Base-by-base conservation (phyloP, 2,888 invertebrate genomes). In the Crossocerus cetratus region DNA sequence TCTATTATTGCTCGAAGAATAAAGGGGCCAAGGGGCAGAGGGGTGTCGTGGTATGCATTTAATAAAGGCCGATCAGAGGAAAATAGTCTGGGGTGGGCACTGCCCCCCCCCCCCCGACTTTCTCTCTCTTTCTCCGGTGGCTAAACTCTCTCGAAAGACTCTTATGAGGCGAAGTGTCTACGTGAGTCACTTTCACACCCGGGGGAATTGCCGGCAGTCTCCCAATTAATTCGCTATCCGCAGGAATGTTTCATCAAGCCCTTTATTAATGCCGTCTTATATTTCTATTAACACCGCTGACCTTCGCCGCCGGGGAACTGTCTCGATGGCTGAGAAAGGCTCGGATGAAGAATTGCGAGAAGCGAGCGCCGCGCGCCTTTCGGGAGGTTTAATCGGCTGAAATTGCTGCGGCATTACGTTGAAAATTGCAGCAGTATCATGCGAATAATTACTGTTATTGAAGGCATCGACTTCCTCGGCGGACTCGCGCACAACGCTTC, bases 261-360 rank as follows among this genome's bases (percentile, higher is more conserved):
- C 82, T 86, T 87, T 86, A 86, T 87, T 87, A 87, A 87, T 87
- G 84, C 83, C 74, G 84, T 81, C 83, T 86, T 85, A 84, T 32
- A 32, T 86, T 87, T 87, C 86, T 83, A 87, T 87, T 87, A 86
- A 86, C 83, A 81, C 78, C 78, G 71, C 68, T 83, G 84, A 85
- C 86, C 86, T 82, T 82, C 83, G 84, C 75, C 71, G 72, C 75
- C 45, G 57, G 62, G 32, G 73, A 69, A 72, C 70, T 73, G 72
- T 72, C 78, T 70, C 69, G 76, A 74, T 69, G 73, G 72, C 72
- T 77, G 77, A 79, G 82, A 80, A 81, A 75, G 64, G 32, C 32
- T 32, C 65, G 54, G 45, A 49, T 32, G 32, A 32, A 32, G 32
- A 32, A 32, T 32, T 32, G 32, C 32, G 61, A 49, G 53, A 60